A percentile compares a stretch with the other conserved stretches of the same genome.
phyloP scores from a whole-genome alignment of 2,888 invertebrate species.

The Latheticus oryzae region DNA sequence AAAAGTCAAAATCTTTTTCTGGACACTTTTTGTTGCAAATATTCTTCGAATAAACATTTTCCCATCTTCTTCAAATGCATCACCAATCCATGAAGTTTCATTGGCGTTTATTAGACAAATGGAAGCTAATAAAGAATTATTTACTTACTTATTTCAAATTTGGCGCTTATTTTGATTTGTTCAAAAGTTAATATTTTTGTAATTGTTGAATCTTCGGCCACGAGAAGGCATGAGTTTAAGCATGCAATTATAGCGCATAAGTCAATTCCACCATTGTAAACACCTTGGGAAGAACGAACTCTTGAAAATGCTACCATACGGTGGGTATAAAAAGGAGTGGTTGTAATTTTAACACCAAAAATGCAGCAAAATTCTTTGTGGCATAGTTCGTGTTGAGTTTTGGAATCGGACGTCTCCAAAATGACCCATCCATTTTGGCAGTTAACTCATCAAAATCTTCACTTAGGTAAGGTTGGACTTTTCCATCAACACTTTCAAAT shows the following conservation, averaged over 20 bases:
- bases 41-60: slow-evolving; percentile 43
- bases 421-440: too few relatives aligned
- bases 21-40: slow-evolving; percentile 57
- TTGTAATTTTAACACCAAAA: too few relatives aligned
- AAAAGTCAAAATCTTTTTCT: slow-evolving; percentile 67
- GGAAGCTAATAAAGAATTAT: slow-evolving; percentile 66
- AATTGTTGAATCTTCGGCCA: too few relatives aligned
- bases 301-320: slow-evolving; percentile 68
- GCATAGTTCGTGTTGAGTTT: slow-evolving; percentile 12
- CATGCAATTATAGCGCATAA: slow-evolving; percentile 69
- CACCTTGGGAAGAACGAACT: slow-evolving; percentile 65
- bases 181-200: too few relatives aligned
- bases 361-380: too few relatives aligned
- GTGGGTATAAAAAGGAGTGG: slow-evolving; percentile 67
- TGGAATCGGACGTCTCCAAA: too few relatives aligned
- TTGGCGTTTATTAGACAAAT: slow-evolving; percentile 67
- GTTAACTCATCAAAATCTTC: too few relatives aligned
- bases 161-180: slow-evolving; percentile 65
- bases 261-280: slow-evolving; percentile 67
- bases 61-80: slow-evolving; percentile 24
- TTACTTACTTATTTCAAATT: slow-evolving; percentile 62
- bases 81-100: slow-evolving; percentile 47
- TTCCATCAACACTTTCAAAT: too few relatives aligned
- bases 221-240: slow-evolving; percentile 64
- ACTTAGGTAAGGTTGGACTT: too few relatives aligned